A percentile compares a stretch with the other conserved stretches of the same genome.
Conservation (phyloP, 2,113 vertebrate species). For the Sceloporus undulatus region DNA sequence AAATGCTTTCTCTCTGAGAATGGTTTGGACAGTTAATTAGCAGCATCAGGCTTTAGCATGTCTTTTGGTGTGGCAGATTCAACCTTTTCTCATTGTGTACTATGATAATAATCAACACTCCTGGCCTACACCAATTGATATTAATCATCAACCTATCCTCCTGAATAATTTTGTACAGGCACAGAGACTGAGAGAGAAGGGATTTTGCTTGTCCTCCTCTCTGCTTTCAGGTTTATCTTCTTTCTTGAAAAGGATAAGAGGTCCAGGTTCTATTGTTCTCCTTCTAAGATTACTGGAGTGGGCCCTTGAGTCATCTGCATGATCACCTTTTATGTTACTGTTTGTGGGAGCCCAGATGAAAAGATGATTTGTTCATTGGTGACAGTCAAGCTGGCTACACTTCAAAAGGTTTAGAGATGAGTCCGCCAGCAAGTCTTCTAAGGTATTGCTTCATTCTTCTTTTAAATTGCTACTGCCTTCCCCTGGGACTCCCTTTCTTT, state of each 20-base stretch:
- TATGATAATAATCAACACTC: neutral
- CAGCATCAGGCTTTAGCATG: conserved; percentile 13
- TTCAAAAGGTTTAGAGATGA: neutral
- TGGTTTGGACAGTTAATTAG: conserved; percentile 36
- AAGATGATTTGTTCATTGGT: neutral
- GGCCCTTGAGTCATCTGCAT: neutral
- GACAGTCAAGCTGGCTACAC: conserved; percentile 4
- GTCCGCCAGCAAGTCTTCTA: fast-evolving
- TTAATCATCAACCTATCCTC: conserved; percentile 45
- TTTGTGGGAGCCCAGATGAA: conserved; percentile 36
- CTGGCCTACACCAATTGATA: neutral
- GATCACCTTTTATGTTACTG: conserved; percentile 31
- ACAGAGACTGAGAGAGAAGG: conserved; percentile 31
- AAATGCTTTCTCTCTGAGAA: neutral
- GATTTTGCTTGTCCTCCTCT: conserved; percentile 34
- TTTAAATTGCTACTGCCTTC: neutral
- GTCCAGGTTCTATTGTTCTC: conserved; percentile 43
- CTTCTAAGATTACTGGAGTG: neutral
- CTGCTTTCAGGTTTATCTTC: conserved; percentile 43
- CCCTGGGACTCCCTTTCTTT: neutral
- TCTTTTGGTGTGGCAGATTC: neutral
- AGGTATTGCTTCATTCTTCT: conserved; percentile 14
- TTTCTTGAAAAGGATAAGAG: conserved; percentile 22
- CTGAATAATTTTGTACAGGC: conserved; percentile 18
- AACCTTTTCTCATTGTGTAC: neutral